Evolutionary conservation across 2,797 vertebrate genomes (phyloP).

Genomic region (Emys orbicularis): DNA sequence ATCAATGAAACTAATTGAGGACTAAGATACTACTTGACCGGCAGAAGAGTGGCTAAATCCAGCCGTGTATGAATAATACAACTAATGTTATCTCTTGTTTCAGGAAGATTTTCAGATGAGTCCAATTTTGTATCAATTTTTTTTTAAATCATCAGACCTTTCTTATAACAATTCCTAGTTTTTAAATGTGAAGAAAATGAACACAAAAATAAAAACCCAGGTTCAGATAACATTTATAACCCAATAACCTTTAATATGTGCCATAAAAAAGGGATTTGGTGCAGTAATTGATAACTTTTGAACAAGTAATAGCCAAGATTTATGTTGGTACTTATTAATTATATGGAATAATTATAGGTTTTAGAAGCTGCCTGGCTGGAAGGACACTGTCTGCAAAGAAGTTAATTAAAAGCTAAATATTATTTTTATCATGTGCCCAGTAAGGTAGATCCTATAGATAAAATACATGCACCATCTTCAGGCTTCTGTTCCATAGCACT

Average conservation of each 20-base stretch:
- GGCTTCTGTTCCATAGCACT: constrained; percentile 15
- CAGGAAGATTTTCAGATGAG: not conserved
- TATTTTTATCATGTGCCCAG: constrained; percentile 52
- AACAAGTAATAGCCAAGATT: constrained; percentile 65
- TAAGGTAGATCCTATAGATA: constrained; percentile 48
- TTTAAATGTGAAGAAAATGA: constrained; percentile 56
- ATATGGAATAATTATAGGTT: constrained; percentile 72
- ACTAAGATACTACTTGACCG: not conserved
- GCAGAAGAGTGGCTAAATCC: not conserved
- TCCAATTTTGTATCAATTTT: not conserved
- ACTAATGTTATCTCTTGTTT: not conserved
- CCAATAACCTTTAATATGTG: constrained; percentile 62
- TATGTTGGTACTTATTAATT: constrained; percentile 71
- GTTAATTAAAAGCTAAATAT: constrained; percentile 67
- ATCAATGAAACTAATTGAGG: not conserved
- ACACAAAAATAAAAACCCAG: constrained; percentile 1
- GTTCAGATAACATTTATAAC: constrained; percentile 20
- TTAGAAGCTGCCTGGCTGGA: constrained; percentile 68
- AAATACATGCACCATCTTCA: constrained; percentile 59
- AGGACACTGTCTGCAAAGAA: constrained; percentile 63
- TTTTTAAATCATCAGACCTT: not conserved
- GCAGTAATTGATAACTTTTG: constrained; percentile 72
- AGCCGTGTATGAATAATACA: fast-evolving
- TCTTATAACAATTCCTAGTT: fast-evolving
- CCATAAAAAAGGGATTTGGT: constrained; percentile 66